Conservation (phyloP, 2,888 invertebrate genomes). For the Ellobium chinense region DNA sequence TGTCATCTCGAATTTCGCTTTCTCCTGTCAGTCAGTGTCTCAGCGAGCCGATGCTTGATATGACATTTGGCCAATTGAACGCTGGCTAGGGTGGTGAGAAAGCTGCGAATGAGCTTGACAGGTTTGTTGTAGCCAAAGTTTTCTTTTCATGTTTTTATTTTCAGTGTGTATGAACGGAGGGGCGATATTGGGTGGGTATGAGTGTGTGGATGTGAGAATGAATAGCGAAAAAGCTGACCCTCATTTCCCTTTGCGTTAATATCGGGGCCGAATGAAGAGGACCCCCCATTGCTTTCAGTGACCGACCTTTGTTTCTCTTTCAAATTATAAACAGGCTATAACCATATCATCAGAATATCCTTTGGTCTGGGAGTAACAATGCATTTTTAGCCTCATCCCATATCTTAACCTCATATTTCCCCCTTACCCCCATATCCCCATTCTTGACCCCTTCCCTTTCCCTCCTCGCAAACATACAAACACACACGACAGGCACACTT, state of each 20-base stretch:
- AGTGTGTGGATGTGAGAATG: too few relatives aligned
- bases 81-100: conserved; percentile 34
- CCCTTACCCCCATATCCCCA: neutral
- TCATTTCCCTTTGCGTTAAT: too few relatives aligned
- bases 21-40: conserved; percentile 35
- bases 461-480: neutral
- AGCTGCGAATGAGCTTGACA: conserved; percentile 38
- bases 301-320: too few relatives aligned
- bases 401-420: too few relatives aligned
- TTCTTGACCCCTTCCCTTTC: neutral
- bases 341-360: too few relatives aligned
- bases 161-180: neutral
- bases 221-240: too few relatives aligned
- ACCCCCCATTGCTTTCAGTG: too few relatives aligned
- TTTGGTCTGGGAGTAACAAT: too few relatives aligned
- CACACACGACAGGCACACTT: neutral
- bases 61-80: conserved; percentile 38
- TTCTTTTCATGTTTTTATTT: neutral
- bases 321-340: too few relatives aligned
- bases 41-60: conserved; percentile 18
- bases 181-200: neutral
- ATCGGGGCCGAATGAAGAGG: neutral
- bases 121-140: neutral
- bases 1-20: conserved; percentile 38
- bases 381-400: too few relatives aligned